Percentiles rank a stretch among this genome's conserved stretches.
Conservation (phyloP, 2,888 invertebrate species). For the Pegoplata infirma region DNA sequence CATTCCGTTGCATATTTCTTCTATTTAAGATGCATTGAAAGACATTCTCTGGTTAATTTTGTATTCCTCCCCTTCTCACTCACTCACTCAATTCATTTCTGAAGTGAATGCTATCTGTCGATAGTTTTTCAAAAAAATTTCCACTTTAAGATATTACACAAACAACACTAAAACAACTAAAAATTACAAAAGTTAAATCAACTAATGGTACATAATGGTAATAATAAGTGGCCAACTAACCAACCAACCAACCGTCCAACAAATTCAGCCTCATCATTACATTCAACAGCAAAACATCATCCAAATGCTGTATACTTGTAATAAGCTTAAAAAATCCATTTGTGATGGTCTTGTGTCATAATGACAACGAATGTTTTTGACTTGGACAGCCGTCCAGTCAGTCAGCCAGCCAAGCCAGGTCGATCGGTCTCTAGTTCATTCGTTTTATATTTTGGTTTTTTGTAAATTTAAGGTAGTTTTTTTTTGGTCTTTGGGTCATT, state of each 20-base stretch:
- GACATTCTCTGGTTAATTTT: not conserved
- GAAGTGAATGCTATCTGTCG: slow-evolving; percentile 9
- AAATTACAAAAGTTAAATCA: too few relatives aligned
- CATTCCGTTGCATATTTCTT: not conserved
- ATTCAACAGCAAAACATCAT: not conserved
- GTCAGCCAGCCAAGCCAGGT: too few relatives aligned
- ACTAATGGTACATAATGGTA: too few relatives aligned
- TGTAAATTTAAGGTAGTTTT: too few relatives aligned
- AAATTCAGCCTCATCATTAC: not conserved
- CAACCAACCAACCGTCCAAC: not conserved
- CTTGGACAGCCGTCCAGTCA: slow-evolving; percentile 9
- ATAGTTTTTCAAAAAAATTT: not conserved
- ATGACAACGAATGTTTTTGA: slow-evolving; percentile 7
- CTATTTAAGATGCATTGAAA: too few relatives aligned
- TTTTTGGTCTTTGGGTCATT: not conserved
- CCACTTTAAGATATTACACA: not conserved
- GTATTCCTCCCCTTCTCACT: not conserved
- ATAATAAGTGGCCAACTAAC: not conserved
- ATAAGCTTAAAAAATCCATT: slow-evolving; percentile 37
- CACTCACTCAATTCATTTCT: not conserved
- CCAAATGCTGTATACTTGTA: slow-evolving; percentile 11
- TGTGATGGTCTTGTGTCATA: slow-evolving; percentile 39
- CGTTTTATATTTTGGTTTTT: not conserved
- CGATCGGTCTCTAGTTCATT: not conserved
- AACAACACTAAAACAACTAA: not conserved